A percentile compares a stretch with the other conserved stretches of the same genome.
phyloP scores from a whole-genome alignment of 1,140 invertebrate species.

The Nilaparvata lugens region DNA sequence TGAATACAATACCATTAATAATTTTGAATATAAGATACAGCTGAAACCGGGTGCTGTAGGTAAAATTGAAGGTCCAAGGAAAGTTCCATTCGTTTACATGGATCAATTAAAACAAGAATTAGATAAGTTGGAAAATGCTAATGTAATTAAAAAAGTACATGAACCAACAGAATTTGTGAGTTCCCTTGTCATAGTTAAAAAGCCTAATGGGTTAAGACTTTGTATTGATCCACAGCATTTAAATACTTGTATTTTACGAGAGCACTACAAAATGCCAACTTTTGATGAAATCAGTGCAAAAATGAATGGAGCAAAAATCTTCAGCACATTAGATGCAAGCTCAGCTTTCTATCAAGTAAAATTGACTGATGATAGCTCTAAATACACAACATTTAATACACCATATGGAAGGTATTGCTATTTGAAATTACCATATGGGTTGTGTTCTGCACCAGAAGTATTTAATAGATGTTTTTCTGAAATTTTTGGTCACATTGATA shows the following conservation, averaged over 20 bases:
- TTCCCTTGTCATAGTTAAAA: neutral
- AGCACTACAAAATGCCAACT: neutral
- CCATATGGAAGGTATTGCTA: conserved; percentile 9
- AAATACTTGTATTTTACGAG: neutral
- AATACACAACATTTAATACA: neutral
- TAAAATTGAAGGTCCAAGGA: neutral
- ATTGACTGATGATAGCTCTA: neutral
- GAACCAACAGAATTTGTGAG: neutral
- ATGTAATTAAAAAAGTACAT: neutral
- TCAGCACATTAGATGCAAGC: neutral
- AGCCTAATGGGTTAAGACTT: neutral
- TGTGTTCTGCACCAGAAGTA: neutral
- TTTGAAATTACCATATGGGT: conserved; percentile 6
- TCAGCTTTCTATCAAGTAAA: neutral
- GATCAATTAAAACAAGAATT: neutral
- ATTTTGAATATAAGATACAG: neutral
- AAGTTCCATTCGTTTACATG: neutral
- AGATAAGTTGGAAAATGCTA: neutral
- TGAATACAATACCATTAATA: neutral
- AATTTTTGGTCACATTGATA: neutral
- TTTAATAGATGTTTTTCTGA: conserved; percentile 3
- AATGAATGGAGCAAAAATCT: neutral
- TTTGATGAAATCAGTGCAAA: neutral
- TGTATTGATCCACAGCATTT: conserved; percentile 7
- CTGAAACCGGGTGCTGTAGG: neutral